Evolutionary conservation across 2,113 vertebrate genomes (phyloP).

Genomic region (Xiphophorus hellerii): DNA sequence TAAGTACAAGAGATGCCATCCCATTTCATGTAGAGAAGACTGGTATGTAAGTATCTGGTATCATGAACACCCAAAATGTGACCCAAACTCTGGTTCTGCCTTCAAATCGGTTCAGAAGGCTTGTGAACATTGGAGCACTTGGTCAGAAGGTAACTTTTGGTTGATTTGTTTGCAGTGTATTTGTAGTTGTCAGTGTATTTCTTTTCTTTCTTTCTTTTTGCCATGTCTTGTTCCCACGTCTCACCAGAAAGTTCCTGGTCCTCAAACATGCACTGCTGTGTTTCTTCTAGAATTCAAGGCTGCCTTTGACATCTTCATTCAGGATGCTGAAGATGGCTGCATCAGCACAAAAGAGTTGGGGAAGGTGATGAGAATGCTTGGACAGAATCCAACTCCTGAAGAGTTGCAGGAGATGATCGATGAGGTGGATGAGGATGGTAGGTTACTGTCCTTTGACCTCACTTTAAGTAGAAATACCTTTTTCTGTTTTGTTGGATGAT

Average conservation of each 20-base stretch:
- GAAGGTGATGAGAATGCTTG: slow-evolving; percentile 99
- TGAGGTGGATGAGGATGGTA: slow-evolving; percentile 98
- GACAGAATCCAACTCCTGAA: slow-evolving; percentile 97
- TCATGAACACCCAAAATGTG: too few species aligned
- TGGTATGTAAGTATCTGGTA: too few species aligned
- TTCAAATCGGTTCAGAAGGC: too few species aligned
- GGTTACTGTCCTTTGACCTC: not conserved
- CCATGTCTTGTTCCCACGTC: not conserved
- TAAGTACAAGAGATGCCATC: too few species aligned
- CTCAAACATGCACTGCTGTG: not conserved
- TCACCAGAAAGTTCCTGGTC: not conserved
- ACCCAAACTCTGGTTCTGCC: too few species aligned
- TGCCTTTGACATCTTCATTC: slow-evolving; percentile 97
- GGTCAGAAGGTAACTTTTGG: too few species aligned
- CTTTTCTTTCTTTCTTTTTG: too few species aligned
- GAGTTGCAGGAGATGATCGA: slow-evolving; percentile 99
- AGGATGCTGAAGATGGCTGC: slow-evolving; percentile 97
- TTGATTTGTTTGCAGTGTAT: not conserved
- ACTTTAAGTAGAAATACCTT: not conserved
- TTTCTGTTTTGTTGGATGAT: not conserved
- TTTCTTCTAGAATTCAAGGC: slow-evolving; percentile 92
- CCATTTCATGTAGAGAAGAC: too few species aligned
- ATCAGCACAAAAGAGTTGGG: slow-evolving; percentile 99
- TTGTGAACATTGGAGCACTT: too few species aligned
- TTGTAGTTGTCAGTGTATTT: not conserved